Conservation (phyloP, 2,113 vertebrate genomes). For the Plecturocebus donacophilus region DNA sequence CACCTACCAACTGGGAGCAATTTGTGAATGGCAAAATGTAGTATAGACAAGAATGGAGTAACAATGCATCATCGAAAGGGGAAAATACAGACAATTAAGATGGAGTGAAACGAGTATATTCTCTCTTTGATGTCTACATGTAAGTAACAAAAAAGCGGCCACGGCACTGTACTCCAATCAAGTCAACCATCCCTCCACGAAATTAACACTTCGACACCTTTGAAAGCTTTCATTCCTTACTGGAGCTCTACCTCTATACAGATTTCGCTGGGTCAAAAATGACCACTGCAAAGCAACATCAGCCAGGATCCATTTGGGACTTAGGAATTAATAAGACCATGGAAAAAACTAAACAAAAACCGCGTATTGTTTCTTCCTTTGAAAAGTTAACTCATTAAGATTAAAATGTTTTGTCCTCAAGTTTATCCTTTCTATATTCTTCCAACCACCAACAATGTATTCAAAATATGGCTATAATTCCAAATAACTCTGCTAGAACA, state of each 20-base stretch:
- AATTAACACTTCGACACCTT: neutral
- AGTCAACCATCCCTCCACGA: neutral
- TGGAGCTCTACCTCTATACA: neutral
- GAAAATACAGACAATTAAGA: neutral
- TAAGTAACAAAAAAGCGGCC: neutral
- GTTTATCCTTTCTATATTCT: neutral
- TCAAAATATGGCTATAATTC: neutral
- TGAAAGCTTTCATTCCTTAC: neutral
- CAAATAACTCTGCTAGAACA: neutral
- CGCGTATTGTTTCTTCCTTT: neutral
- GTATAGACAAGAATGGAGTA: neutral
- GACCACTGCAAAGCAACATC: neutral
- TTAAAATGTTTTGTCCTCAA: neutral
- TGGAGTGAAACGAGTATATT: neutral
- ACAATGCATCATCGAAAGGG: neutral
- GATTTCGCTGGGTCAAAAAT: neutral
- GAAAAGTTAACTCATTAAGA: neutral
- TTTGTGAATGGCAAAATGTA: neutral
- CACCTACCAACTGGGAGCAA: neutral
- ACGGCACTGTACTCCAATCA: neutral
- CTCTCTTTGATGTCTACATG: neutral
- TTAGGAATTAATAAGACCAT: neutral
- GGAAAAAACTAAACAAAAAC: neutral
- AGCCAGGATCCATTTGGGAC: neutral
- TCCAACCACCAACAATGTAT: neutral